Evolutionary conservation across 1,140 invertebrate species (phyloP), one percentile per base, ranked within the genome.

Genomic region (Choristoneura fumiferana): DNA sequence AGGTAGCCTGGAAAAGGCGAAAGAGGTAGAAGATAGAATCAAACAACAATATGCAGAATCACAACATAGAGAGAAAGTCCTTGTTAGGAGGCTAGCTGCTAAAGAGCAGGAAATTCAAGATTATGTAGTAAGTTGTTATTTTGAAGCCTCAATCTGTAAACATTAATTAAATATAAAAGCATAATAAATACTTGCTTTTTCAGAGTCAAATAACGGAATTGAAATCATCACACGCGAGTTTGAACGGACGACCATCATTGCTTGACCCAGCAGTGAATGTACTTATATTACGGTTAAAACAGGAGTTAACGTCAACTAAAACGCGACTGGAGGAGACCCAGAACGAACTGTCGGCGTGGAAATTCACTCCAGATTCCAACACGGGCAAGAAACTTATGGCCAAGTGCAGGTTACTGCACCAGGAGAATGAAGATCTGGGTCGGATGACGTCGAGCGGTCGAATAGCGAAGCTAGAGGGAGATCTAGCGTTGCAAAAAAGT

Each of bases 311-410:
- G 57, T 93, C 94, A 37, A 95, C 96, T 8, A 97, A 96, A 89
- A 94, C 96, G 37, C 96, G 96, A 89, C 91, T 98, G 58, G 97
- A 99, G 88, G 97, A 99, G 90, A 98, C 97, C 17, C 98, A 99
- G 90, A 98, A 98, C 90, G 98, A 99, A 92, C 91, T 99, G 17
- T 96, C 95, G 61, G 98, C 98, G 0, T 99, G 98, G 98, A 99
- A 99, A 89, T 99, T 99, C 82, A 99, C 98, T 13, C 97, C 98
- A 29, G 98, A 99, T 89, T 98, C 97, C 63, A 97, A 98, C 91
- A 99, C 97, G 35, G 98, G 98, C 13, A 99, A 99, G 90, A 94
- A 98, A 63, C 90, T 99, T 58, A 99, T 99, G 98, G 97, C 98
- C 4, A 99, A 98, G 87, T 99, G 98, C 80, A 92, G 97, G 61